These are phyloP conservation scores for Pangasius djambal DNA, from an alignment of 2,797 vertebrate genomes.

Conservation along the genomic window DNA sequence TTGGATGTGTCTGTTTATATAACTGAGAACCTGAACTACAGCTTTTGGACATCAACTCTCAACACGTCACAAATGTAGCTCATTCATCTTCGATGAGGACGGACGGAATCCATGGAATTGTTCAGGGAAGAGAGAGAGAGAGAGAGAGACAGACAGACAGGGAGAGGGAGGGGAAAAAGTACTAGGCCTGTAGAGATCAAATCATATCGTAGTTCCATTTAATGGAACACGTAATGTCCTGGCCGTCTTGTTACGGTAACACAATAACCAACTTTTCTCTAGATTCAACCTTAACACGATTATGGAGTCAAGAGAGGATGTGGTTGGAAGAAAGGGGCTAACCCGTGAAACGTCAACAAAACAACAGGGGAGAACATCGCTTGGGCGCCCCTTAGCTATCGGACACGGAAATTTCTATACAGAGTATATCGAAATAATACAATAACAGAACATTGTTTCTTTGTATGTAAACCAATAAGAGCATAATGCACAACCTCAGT, in stretches of 20 bases:
- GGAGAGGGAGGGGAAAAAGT: slow-evolving; percentile 66
- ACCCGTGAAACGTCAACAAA: slow-evolving; percentile 70
- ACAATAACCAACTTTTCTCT: slow-evolving; percentile 79
- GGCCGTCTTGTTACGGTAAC: slow-evolving; percentile 77
- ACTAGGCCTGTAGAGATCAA: slow-evolving; percentile 83
- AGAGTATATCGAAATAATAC: background rate
- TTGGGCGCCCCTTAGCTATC: slow-evolving; percentile 43
- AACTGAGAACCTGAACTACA: slow-evolving; percentile 59
- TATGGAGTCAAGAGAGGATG: slow-evolving; percentile 58
- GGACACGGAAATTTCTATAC: slow-evolving; percentile 34
- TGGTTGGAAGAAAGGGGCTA: slow-evolving; percentile 50
- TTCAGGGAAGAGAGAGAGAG: slow-evolving; percentile 62
- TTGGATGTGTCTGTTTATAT: slow-evolving; percentile 50
- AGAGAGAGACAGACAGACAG: slow-evolving; percentile 14
- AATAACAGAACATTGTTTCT: slow-evolving; percentile 10
- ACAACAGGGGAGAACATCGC: slow-evolving; percentile 49
- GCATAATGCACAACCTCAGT: background rate
- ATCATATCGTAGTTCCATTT: slow-evolving; percentile 85
- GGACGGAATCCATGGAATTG: slow-evolving; percentile 89
- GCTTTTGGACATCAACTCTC: slow-evolving; percentile 79
- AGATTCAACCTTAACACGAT: slow-evolving; percentile 74
- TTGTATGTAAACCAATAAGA: background rate
- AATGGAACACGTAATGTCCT: slow-evolving; percentile 76
- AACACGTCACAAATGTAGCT: slow-evolving; percentile 88
- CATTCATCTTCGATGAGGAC: slow-evolving; percentile 91